Percentiles rank a stretch among this genome's conserved stretches.
Evolutionary conservation across 2,113 vertebrate genomes (phyloP).

Genomic region (Loxodonta africana): DNA sequence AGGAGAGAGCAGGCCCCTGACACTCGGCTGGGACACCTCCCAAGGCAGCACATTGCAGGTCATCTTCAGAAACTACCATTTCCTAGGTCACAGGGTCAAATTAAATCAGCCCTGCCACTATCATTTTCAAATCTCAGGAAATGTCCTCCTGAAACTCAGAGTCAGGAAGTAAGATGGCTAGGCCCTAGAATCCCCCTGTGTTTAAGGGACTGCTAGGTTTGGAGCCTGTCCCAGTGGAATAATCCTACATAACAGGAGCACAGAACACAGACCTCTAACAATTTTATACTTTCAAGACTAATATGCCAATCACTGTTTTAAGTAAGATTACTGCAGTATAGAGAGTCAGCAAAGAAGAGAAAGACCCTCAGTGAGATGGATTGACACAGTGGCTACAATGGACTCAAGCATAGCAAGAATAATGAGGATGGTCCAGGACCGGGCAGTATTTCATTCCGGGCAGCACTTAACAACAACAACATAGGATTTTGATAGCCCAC

Average conservation of each 20-base stretch:
- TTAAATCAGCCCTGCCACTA: background rate
- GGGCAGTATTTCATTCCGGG: no score
- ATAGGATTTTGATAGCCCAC: background rate
- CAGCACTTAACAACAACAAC: no score
- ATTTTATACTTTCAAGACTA: background rate
- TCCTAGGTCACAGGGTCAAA: background rate
- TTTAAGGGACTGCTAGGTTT: background rate
- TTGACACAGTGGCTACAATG: no score
- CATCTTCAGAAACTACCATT: background rate
- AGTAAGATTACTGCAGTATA: conserved; percentile 58
- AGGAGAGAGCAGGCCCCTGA: background rate
- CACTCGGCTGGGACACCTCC: background rate
- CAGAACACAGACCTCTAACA: background rate
- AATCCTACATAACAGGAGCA: background rate
- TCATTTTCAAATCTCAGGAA: background rate
- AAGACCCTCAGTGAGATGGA: no score
- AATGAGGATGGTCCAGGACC: background rate
- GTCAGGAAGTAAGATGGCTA: background rate
- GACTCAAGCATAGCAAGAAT: no score
- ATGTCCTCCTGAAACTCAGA: background rate
- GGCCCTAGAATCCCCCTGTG: background rate
- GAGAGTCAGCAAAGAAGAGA: no score
- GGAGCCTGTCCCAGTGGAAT: rapidly evolving
- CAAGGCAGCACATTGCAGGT: background rate
- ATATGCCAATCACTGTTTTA: conserved; percentile 58